Evolutionary conservation across 2,113 vertebrate genomes (phyloP).

Genomic region (Aphelocoma coerulescens): DNA sequence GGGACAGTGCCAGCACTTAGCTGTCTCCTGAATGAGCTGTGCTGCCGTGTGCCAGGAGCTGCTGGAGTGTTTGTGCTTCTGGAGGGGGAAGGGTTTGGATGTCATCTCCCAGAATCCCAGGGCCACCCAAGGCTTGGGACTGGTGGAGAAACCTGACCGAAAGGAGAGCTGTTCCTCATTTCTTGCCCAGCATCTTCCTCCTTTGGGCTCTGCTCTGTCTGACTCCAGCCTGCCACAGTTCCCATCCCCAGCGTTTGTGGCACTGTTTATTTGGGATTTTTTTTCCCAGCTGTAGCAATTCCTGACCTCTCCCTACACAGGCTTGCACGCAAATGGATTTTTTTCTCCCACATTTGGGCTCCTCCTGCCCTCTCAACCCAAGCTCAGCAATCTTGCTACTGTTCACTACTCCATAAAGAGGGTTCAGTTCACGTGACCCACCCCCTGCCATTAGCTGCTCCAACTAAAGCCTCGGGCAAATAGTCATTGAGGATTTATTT

Average conservation of each 20-base stretch:
- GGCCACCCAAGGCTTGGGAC: background rate
- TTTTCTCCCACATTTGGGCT: background rate
- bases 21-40: background rate
- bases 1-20: rapidly evolving
- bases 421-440: background rate
- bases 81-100: background rate
- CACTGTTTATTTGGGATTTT: background rate
- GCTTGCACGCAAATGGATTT: rapidly evolving
- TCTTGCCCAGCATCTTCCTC: background rate
- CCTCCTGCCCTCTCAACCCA: background rate
- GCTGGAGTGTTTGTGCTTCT: rapidly evolving
- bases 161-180: background rate
- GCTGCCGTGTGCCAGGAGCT: background rate
- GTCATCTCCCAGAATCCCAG: background rate
- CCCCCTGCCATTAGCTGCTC: slow-evolving; percentile 36
- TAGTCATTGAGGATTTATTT: slow-evolving; percentile 66
- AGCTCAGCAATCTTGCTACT: background rate
- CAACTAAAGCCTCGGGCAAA: slow-evolving; percentile 54
- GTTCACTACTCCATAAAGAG: background rate
- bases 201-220: rapidly evolving
- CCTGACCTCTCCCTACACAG: background rate
- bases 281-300: background rate
- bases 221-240: background rate
- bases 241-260: background rate
- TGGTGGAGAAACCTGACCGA: background rate